phyloP scores from a whole-genome alignment of 2,797 vertebrate genomes.

The Semaprochilodus insignis region DNA sequence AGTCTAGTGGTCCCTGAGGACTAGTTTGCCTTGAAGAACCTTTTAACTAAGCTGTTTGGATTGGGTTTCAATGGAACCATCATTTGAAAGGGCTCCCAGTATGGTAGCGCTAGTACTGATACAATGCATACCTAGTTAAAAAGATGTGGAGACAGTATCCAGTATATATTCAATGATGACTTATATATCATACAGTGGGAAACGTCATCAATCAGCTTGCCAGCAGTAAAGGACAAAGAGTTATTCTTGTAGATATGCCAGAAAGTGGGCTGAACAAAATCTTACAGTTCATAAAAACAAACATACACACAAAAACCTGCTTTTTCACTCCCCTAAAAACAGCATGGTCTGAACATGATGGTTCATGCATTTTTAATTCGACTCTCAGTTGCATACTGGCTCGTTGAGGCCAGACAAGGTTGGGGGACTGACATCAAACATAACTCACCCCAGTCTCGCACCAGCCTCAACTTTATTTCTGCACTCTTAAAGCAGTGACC shows the following conservation, averaged over 20 bases:
- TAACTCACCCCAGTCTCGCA: conserved; percentile 21
- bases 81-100: not conserved
- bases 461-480: conserved; percentile 23
- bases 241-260: too few species aligned
- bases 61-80: too few species aligned
- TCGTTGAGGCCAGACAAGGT: conserved; percentile 15
- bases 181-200: too few species aligned
- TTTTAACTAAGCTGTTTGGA: too few species aligned
- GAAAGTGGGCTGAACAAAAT: too few species aligned
- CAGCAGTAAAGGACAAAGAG: too few species aligned
- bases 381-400: not conserved
- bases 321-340: not conserved
- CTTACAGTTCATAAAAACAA: not conserved
- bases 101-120: too few species aligned
- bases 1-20: too few species aligned
- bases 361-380: conserved; percentile 10
- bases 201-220: too few species aligned
- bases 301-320: not conserved
- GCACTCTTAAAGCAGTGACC: conserved; percentile 48
- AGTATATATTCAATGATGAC: not conserved
- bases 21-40: not conserved
- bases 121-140: too few species aligned
- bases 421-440: conserved; percentile 35
- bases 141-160: not conserved
- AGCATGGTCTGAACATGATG: not conserved